phyloP scores from a whole-genome alignment of 92 coral and sea anemone genomes.

The Actinostola sp. region DNA sequence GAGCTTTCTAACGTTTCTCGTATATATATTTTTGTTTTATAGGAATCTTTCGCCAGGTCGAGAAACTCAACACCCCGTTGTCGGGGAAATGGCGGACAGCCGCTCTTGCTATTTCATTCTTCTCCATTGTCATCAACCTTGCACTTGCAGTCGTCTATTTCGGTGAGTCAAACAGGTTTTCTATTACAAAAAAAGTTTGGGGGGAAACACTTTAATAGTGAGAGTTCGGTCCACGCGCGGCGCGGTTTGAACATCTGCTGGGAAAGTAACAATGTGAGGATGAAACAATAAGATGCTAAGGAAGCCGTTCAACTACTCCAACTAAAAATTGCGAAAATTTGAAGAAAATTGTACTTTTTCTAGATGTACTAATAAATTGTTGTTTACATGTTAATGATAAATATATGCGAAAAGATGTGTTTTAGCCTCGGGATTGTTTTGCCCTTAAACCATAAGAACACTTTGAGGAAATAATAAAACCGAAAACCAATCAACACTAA shows the following conservation, averaged over 20 bases:
- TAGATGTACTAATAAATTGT: too few species aligned
- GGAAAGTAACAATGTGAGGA: too few species aligned
- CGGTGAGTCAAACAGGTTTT: conserved; percentile 40
- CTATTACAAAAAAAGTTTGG: conserved; percentile 5
- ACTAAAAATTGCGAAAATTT: too few species aligned
- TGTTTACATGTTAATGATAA: too few species aligned
- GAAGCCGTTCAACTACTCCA: too few species aligned
- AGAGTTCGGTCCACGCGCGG: not conserved
- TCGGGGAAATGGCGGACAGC: conserved; percentile 52
- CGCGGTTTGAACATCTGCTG: not conserved
- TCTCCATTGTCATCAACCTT: conserved; percentile 42
- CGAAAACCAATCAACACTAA: too few species aligned
- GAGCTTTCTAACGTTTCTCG: not conserved
- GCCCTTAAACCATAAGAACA: too few species aligned
- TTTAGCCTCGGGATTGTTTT: too few species aligned
- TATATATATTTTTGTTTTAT: conserved; percentile 18
- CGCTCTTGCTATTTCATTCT: conserved; percentile 40
- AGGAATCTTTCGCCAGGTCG: conserved; percentile 66
- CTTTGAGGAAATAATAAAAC: too few species aligned
- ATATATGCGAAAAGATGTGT: too few species aligned
- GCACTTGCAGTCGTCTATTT: conserved; percentile 48
- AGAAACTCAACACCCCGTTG: conserved; percentile 56
- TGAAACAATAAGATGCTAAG: too few species aligned
- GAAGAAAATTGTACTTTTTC: too few species aligned
- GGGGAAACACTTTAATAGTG: not conserved